Evolutionary conservation across 2,888 invertebrate species (phyloP), one percentile per base, ranked within the genome.

Genomic region (Cephonodes hylas): DNA sequence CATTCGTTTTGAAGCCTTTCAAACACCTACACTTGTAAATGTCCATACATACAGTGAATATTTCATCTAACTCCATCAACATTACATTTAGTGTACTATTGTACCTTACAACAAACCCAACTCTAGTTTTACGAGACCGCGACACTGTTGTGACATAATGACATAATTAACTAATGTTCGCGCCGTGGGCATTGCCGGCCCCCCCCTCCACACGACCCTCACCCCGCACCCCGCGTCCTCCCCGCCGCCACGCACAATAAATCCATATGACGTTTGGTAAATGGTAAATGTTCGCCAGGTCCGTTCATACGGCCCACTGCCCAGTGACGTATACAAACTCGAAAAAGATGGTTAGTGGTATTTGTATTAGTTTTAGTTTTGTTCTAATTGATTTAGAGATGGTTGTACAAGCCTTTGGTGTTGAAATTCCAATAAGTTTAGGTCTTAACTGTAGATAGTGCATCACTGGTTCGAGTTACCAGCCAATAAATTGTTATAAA

Each of bases 141-240:
- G 31, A 18, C 18, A 31, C 18, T 53, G 18, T 53, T 18, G 18
- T 53, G 53, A 64, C 61, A 64, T 64, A 67, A 46, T 60, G 62
- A 61, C 23, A 65, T 59, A 25, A 62, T 64, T 61, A 61, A 65
- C 59, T 64, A 64, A 65, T 64, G 3, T 42, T 60, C 44, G 66
- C 73, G 69, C 67, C 71, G 53, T 27, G 27, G 13, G 3, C n/a
- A 0, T n/a, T n/a, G 13, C n/a, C n/a, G 3, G 13, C 38, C 3
- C 38, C 0, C 13, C 4, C 4, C 38, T 10, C 38, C 38, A 2
- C 38, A n/a, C n/a, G n/a, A n/a, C n/a, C n/a, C n/a, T n/a, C n/a
- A n/a, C n/a, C n/a, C n/a, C n/a, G n/a, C n/a, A n/a, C n/a, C n/a
- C n/a, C n/a, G n/a, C n/a, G 22, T 23, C n/a, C n/a, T n/a, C 38